Conservation (phyloP, 1,140 invertebrate genomes). For the Cotesia glomerata region DNA sequence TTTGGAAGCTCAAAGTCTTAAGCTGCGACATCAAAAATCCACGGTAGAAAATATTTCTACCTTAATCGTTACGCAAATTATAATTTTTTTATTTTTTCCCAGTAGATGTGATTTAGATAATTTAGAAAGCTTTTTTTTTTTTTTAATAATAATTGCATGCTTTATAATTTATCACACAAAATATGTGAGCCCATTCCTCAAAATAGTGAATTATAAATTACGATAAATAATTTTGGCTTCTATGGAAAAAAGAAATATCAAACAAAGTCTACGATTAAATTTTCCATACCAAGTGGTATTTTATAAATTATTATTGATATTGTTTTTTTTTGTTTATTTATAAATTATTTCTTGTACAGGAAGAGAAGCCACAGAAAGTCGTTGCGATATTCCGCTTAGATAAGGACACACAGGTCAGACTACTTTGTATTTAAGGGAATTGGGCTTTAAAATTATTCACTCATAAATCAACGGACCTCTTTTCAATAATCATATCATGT, state of each 20-base stretch:
- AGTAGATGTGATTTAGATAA: not conserved
- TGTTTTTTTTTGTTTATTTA: slow-evolving; percentile 26
- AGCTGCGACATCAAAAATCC: slow-evolving; percentile 69
- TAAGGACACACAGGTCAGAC: slow-evolving; percentile 72
- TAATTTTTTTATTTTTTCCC: slow-evolving; percentile 25
- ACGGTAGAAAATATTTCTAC: slow-evolving; percentile 49
- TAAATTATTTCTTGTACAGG: slow-evolving; percentile 67
- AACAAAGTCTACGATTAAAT: too few species aligned
- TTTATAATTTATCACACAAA: not conserved
- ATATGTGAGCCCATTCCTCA: not conserved
- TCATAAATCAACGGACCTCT: too few species aligned
- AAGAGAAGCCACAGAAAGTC: slow-evolving; percentile 69
- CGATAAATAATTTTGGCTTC: too few species aligned
- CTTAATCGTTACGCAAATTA: not conserved
- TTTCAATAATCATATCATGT: not conserved
- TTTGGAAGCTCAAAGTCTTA: slow-evolving; percentile 75
- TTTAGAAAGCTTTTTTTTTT: not conserved
- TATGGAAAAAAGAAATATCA: too few species aligned
- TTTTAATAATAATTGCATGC: not conserved
- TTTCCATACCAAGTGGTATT: not conserved
- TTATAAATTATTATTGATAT: slow-evolving; percentile 12
- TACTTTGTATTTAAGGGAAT: slow-evolving; percentile 48
- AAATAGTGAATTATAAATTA: not conserved
- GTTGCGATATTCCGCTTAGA: slow-evolving; percentile 72
- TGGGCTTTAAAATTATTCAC: slow-evolving; percentile 9